These are phyloP conservation scores for Crotalus helleri DNA, from an alignment of 2,113 vertebrate genomes.

Conservation along the genomic window DNA sequence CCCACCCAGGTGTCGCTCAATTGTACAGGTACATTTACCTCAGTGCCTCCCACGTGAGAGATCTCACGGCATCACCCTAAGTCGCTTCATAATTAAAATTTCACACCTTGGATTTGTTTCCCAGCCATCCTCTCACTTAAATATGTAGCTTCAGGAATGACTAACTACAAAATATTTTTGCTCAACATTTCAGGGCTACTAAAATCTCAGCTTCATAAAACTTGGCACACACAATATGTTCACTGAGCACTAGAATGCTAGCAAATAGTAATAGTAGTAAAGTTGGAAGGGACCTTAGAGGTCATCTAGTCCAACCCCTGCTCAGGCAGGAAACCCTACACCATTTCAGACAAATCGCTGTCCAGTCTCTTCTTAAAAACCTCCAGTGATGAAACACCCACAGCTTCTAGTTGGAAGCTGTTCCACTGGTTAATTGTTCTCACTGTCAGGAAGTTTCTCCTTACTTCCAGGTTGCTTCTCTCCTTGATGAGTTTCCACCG, in stretches of 20 bases:
- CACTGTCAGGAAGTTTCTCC: too few relatives aligned
- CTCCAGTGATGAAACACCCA: too few relatives aligned
- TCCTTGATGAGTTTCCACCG: too few relatives aligned
- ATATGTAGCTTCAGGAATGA: neutral
- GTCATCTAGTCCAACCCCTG: too few relatives aligned
- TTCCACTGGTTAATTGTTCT: too few relatives aligned
- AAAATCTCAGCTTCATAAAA: neutral
- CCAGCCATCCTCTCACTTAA: neutral
- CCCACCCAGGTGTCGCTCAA: neutral
- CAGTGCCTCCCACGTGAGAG: neutral
- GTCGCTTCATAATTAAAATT: neutral
- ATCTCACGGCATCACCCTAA: neutral
- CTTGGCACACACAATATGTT: neutral
- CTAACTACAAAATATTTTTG: neutral
- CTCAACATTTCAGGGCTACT: neutral
- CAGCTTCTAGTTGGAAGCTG: too few relatives aligned
- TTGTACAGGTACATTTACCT: neutral
- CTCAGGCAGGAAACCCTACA: too few relatives aligned
- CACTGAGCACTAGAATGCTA: neutral
- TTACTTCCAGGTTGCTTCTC: too few relatives aligned
- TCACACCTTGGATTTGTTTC: neutral
- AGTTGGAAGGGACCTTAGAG: too few relatives aligned
- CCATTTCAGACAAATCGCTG: too few relatives aligned
- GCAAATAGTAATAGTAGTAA: neutral
- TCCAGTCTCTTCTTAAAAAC: too few relatives aligned